Conservation (phyloP, 2,888 invertebrate species). For the Harpagoxenus sublaevis region DNA sequence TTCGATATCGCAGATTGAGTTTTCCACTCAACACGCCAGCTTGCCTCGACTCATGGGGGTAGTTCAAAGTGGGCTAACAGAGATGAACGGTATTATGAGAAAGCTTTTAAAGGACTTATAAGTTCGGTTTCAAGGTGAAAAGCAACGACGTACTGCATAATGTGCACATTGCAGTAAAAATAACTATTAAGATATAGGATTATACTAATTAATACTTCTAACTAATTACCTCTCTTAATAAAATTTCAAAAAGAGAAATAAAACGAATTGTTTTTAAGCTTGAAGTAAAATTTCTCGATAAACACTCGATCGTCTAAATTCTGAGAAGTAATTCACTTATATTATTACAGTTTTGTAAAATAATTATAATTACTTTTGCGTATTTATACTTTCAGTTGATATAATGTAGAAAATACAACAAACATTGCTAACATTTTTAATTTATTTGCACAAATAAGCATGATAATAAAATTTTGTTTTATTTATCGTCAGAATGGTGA, state of each 20-base stretch:
- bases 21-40: conserved; percentile 46
- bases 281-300: not conserved
- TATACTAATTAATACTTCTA: not conserved
- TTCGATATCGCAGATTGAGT: conserved; percentile 48
- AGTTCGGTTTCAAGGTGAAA: conserved; percentile 15
- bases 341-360: not conserved
- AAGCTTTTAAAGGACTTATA: conserved; percentile 20
- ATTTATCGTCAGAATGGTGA: not conserved
- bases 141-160: not conserved
- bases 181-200: not conserved
- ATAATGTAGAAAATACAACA: not conserved
- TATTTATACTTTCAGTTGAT: not conserved
- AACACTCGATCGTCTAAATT: not conserved
- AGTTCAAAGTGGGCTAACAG: conserved; percentile 32
- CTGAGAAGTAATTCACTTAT: not conserved
- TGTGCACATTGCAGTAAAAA: not conserved
- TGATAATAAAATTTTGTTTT: conserved; percentile 15
- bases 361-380: not conserved
- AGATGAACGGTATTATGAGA: conserved; percentile 37
- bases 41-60: conserved; percentile 43
- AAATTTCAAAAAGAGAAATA: not conserved
- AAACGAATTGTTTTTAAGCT: not conserved
- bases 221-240: not conserved
- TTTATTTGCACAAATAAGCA: not conserved
- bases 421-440: not conserved